phyloP scores from a whole-genome alignment of 2,888 invertebrate species.

The Ernsta delagoae region DNA sequence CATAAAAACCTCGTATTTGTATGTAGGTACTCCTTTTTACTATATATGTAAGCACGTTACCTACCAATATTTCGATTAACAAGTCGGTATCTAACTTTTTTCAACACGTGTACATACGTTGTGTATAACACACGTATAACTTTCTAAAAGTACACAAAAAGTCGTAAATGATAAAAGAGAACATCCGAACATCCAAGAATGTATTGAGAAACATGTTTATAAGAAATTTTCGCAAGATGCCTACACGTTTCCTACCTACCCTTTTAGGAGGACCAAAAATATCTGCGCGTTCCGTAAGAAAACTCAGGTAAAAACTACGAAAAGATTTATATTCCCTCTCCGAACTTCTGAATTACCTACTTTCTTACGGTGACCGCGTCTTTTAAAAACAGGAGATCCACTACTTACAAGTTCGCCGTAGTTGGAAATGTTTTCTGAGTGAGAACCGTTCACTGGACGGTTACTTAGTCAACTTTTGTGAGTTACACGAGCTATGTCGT shows the following conservation, averaged over 20 bases:
- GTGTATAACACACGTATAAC: no score
- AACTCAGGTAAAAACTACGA: constrained; percentile 29
- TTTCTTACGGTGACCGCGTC: constrained; percentile 34
- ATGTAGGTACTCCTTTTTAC: no score
- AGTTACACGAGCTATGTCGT: no score
- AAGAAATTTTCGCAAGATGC: neutral
- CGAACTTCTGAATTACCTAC: constrained; percentile 28
- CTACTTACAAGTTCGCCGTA: constrained; percentile 27
- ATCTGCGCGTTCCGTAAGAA: neutral
- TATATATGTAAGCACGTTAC: no score
- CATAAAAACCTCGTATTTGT: no score
- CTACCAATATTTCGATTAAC: no score
- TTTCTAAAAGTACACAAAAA: no score
- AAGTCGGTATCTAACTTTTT: no score
- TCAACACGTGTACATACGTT: no score
- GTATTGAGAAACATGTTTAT: no score
- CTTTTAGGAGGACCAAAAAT: constrained; percentile 14
- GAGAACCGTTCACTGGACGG: constrained; percentile 23
- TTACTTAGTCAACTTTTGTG: constrained; percentile 37
- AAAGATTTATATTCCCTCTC: constrained; percentile 24
- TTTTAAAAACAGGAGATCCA: constrained; percentile 39
- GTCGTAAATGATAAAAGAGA: no score
- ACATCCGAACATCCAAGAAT: no score
- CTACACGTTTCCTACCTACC: constrained; percentile 12
- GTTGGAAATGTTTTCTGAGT: constrained; percentile 17